Conservation (phyloP, 2,888 invertebrate species). For the Linnaemya tessellans region DNA sequence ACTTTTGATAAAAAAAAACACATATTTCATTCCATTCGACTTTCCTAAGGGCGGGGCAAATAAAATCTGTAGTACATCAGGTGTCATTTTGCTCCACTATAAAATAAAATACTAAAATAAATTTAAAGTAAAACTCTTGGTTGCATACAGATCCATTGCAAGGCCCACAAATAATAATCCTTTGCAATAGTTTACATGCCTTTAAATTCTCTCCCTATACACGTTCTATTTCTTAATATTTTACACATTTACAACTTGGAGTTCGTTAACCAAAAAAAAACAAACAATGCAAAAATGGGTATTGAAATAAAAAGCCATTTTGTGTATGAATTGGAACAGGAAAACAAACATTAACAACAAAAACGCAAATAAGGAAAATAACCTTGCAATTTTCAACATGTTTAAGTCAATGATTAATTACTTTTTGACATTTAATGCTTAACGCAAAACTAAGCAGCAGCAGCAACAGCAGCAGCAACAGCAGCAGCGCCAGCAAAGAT, state of each 20-base stretch:
- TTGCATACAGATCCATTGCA: no score
- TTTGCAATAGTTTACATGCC: no score
- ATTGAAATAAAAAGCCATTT: slow-evolving; percentile 50
- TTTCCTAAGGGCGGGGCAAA: no score
- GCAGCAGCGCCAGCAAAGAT: slow-evolving; percentile 10
- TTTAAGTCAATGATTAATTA: slow-evolving; percentile 72
- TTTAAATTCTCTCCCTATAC: background rate
- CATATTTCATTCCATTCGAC: no score
- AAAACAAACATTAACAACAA: slow-evolving; percentile 62
- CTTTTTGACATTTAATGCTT: slow-evolving; percentile 70
- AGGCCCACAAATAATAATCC: no score
- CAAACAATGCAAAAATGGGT: no score
- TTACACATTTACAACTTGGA: slow-evolving; percentile 40
- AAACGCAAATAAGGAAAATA: slow-evolving; percentile 63
- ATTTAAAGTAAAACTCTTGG: no score
- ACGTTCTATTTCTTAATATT: slow-evolving; percentile 4
- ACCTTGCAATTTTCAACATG: slow-evolving; percentile 71
- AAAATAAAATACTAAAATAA: no score
- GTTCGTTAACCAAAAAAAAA: slow-evolving; percentile 24
- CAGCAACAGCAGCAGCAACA: no score
- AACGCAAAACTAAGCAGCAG: slow-evolving; percentile 45
- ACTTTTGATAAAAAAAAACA: no score
- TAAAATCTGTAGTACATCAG: no score
- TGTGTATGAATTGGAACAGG: slow-evolving; percentile 53
- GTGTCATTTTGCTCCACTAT: no score